Evolutionary conservation across 92 coral and sea anemone species (phyloP), one percentile per base, ranked within the genome.

Genomic region (Porites evermanni): DNA sequence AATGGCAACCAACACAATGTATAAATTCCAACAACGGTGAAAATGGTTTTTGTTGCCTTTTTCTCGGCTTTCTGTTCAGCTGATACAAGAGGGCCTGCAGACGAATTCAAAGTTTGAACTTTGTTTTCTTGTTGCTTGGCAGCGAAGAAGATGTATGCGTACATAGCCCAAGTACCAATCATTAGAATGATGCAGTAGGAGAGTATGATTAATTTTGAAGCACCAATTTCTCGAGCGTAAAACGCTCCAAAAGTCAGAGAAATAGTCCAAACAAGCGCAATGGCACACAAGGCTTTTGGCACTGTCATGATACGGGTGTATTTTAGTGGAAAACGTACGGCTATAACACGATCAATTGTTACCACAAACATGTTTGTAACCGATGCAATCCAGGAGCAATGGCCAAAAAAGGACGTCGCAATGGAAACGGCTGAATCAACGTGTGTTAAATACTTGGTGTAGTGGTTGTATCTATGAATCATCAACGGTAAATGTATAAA

Each of bases 271-370:
- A 84, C 78, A 1, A 61, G 12, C 7, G 47, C 19, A 17, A 87
- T 91, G n/a, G 64, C 85, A 18, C 19, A 7, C 6, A 73, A 38
- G 4, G 91, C 91, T 19, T 70, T 77, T 32, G 14, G 78, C 52
- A 14, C 18, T 7, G 94, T 91, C 67, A 83, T 26, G 6, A 82
- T 50, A 7, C 51, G 26, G 8, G 79, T 24, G 79, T 91, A 91
- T 54, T 54, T 69, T 29, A 91, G 32, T 5, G 94, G 94, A 58
- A 75, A 65, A 12, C 86, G 69, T 24, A 91, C 84, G 19, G 94
- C 88, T 7, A 91, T 67, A 11, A 91, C 70, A 13, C 94, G 89
- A 64, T 93, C 96, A 16, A 93, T 64, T 53, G 96, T 88, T n/a
- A 93, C 92, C 0, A 84, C 79, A 73, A 83, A 93, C 91, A 93